Percentiles rank a stretch among this genome's conserved stretches.
Conservation (phyloP, 2,797 vertebrate genomes). For the Amphiprion clarkii region DNA sequence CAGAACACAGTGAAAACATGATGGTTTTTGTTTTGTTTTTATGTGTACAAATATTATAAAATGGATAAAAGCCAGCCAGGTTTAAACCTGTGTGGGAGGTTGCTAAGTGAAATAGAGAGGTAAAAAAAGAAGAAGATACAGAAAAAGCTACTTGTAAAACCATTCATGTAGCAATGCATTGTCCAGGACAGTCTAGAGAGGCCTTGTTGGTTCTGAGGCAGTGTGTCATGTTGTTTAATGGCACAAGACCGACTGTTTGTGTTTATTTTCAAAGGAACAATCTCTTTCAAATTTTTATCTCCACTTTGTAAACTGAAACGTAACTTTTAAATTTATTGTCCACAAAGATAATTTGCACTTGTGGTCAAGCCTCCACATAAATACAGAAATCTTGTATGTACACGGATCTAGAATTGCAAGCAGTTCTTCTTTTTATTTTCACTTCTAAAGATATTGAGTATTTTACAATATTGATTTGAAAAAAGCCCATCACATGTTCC, state of each 20-base stretch:
- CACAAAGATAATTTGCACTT: neutral
- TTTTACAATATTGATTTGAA: neutral
- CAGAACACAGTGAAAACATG: constrained; percentile 50
- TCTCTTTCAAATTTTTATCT: neutral
- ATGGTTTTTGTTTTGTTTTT: constrained; percentile 47
- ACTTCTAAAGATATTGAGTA: neutral
- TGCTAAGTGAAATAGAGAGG: constrained; percentile 33
- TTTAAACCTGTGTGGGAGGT: constrained; percentile 51
- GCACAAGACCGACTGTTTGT: neutral
- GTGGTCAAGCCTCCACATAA: neutral
- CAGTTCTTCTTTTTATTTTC: too few species aligned
- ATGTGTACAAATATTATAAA: constrained; percentile 42
- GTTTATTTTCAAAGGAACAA: constrained; percentile 14
- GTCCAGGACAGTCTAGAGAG: constrained; percentile 42
- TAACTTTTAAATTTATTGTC: neutral
- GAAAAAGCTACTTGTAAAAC: constrained; percentile 40
- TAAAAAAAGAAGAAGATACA: constrained; percentile 35
- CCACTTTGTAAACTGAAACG: neutral
- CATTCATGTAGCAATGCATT: constrained; percentile 3
- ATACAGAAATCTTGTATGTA: neutral
- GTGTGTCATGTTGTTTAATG: neutral
- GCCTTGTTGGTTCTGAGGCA: constrained; percentile 13
- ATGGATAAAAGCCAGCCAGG: constrained; percentile 14
- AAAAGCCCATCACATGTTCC: neutral
- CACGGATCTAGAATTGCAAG: neutral